Evolutionary conservation across 2,888 invertebrate species (phyloP).

Genomic region (Rhopalosiphum nymphaeae): DNA sequence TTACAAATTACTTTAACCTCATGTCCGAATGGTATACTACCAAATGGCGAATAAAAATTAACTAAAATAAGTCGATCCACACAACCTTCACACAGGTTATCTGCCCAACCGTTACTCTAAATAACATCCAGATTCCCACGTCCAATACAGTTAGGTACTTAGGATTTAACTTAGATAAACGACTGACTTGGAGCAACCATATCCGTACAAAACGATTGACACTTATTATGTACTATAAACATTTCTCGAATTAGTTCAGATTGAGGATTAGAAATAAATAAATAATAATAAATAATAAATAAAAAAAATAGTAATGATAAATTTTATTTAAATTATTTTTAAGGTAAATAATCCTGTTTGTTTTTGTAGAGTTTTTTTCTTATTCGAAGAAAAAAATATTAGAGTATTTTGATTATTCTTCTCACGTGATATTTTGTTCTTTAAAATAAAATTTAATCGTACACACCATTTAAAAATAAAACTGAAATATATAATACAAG

Average conservation of each 20-base stretch:
- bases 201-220: too few relatives aligned
- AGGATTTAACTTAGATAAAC: too few relatives aligned
- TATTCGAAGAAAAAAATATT: slow-evolving; percentile 2
- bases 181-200: too few relatives aligned
- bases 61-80: too few relatives aligned
- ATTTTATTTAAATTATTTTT: neutral
- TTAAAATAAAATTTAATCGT: neutral
- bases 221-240: neutral
- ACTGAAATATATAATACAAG: neutral
- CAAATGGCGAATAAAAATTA: too few relatives aligned
- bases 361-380: neutral
- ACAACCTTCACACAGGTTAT: too few relatives aligned
- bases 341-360: neutral
- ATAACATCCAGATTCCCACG: too few relatives aligned
- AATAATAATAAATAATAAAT: too few relatives aligned
- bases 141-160: too few relatives aligned
- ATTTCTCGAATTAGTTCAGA: neutral
- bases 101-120: too few relatives aligned
- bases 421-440: neutral
- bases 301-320: neutral
- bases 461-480: neutral
- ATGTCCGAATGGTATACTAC: too few relatives aligned
- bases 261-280: neutral
- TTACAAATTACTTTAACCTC: too few relatives aligned
- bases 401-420: neutral